Evolutionary conservation across 1,140 invertebrate genomes (phyloP).

Genomic region (Hermetia illucens): DNA sequence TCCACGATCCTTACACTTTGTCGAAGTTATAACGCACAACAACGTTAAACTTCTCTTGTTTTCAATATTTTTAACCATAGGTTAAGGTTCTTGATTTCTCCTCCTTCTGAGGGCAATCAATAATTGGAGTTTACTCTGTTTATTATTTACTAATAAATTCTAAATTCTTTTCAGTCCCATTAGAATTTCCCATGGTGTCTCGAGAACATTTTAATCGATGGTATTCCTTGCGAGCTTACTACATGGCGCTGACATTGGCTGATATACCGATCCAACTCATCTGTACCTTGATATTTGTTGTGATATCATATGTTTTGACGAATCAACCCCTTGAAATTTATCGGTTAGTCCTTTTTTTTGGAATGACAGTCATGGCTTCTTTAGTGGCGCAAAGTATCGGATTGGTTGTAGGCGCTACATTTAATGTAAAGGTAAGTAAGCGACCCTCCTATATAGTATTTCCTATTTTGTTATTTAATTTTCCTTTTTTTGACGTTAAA

Average conservation of each 20-base stretch:
- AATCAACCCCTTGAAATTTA: conserved; percentile 55
- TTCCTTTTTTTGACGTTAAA: conserved; percentile 1
- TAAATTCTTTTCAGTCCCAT: conserved; percentile 55
- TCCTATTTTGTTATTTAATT: conserved; percentile 5
- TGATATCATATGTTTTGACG: conserved; percentile 72
- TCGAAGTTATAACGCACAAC: too few species aligned
- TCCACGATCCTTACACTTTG: too few species aligned
- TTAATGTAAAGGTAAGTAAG: conserved; percentile 50
- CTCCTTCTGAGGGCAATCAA: too few species aligned
- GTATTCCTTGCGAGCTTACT: conserved; percentile 85
- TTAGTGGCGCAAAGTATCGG: conserved; percentile 74
- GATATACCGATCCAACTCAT: conserved; percentile 74
- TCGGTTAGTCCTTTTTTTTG: conserved; percentile 53
- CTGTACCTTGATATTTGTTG: conserved; percentile 57
- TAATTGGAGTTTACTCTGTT: too few species aligned
- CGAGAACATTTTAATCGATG: conserved; percentile 86
- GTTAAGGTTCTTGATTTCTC: too few species aligned
- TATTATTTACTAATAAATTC: too few species aligned
- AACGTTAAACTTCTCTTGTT: too few species aligned
- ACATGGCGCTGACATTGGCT: conserved; percentile 68
- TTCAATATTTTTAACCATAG: too few species aligned
- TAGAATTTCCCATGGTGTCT: conserved; percentile 68
- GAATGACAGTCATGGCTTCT: conserved; percentile 60
- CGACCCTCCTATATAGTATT: background rate
- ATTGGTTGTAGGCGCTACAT: conserved; percentile 64